These are phyloP conservation scores for Plectropomus leopardus DNA, from an alignment of 2,113 vertebrate genomes.

Conservation along the genomic window DNA sequence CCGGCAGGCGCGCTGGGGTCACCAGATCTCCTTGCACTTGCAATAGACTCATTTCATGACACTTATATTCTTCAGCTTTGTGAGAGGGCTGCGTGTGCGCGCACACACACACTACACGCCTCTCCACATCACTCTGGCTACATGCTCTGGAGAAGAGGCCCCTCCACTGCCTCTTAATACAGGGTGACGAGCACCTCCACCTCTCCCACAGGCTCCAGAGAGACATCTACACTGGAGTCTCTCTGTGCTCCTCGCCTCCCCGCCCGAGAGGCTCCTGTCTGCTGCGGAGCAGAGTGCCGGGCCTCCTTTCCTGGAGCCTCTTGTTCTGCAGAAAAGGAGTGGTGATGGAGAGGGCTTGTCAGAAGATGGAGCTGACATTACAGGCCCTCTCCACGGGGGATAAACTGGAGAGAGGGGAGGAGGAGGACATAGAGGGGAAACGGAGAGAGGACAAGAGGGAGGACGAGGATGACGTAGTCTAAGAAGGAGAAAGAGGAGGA, in stretches of 20 bases:
- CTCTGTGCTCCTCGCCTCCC: conserved; percentile 23
- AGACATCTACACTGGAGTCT: conserved; percentile 25
- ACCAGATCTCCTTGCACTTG: conserved; percentile 1
- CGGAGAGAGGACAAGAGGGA: not conserved
- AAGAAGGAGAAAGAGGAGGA: conserved; percentile 2
- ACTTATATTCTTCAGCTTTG: not conserved
- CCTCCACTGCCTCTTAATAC: conserved; percentile 28
- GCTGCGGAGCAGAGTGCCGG: not conserved
- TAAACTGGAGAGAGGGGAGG: conserved; percentile 10
- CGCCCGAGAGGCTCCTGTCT: conserved; percentile 41
- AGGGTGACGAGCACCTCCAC: no score
- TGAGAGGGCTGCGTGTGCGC: not conserved
- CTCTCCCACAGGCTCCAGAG: conserved; percentile 21
- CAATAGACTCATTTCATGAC: conserved; percentile 7
- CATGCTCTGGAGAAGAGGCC: conserved; percentile 22
- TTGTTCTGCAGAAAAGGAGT: conserved; percentile 11
- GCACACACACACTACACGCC: conserved; percentile 13
- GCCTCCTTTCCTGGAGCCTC: conserved; percentile 33
- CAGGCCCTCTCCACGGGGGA: conserved; percentile 35
- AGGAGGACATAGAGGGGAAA: not conserved
- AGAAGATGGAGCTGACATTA: conserved; percentile 34
- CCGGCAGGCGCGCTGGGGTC: conserved; percentile 7
- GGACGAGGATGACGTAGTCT: not conserved
- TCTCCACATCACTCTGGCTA: conserved; percentile 26
- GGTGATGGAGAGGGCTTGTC: conserved; percentile 35